Evolutionary conservation across 2,113 vertebrate species (phyloP).

Genomic region (Cololabis saira): DNA sequence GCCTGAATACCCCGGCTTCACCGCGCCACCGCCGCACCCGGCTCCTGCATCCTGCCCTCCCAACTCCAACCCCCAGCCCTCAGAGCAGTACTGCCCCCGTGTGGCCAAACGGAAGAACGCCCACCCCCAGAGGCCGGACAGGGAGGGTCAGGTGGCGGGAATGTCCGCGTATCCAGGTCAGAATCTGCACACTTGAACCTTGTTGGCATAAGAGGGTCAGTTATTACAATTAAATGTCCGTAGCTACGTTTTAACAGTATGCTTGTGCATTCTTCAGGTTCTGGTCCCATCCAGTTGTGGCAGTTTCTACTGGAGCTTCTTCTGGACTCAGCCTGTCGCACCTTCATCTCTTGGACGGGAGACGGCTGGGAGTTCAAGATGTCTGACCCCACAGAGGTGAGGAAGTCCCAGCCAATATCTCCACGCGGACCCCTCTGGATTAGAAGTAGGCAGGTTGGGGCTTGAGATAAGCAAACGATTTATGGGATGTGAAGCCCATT

Average conservation of each 20-base stretch:
- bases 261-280: constrained; percentile 57
- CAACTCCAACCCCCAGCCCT: constrained; percentile 35
- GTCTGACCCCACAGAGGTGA: constrained; percentile 86
- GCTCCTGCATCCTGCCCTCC: constrained; percentile 51
- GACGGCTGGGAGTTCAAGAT: constrained; percentile 89
- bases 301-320: constrained; percentile 86
- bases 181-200: not conserved
- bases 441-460: no score
- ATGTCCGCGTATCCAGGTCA: constrained; percentile 83
- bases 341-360: constrained; percentile 86
- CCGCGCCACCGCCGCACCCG: constrained; percentile 45
- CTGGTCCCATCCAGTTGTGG: constrained; percentile 87
- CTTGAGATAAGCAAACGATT: no score
- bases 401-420: not conserved
- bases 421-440: no score
- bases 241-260: not conserved
- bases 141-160: constrained; percentile 69
- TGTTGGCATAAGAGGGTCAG: not conserved
- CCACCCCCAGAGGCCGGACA: constrained; percentile 64
- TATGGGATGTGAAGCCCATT: no score
- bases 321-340: constrained; percentile 80
- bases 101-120: constrained; percentile 78
- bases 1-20: constrained; percentile 71
- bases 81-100: constrained; percentile 79
- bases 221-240: not conserved